Percentiles rank a stretch among this genome's conserved stretches.
phyloP scores from a whole-genome alignment of 2,888 invertebrate genomes.

The Troglohyphantes excavatus region DNA sequence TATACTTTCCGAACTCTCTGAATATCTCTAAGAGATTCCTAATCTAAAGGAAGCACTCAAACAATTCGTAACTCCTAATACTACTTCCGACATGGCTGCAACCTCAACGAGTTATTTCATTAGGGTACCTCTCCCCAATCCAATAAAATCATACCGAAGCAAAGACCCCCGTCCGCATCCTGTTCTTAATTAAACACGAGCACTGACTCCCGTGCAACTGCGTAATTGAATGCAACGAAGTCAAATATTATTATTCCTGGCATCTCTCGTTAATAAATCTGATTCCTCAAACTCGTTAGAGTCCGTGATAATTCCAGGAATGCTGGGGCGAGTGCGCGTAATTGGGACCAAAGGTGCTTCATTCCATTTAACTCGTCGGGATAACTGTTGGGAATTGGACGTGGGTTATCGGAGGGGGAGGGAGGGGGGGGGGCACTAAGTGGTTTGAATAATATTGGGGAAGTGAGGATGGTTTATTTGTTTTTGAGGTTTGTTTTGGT shows the following conservation, averaged over 20 bases:
- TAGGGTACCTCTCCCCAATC: background rate
- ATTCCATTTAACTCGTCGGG: slow-evolving; percentile 17
- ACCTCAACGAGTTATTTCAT: too few relatives aligned
- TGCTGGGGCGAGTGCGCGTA: slow-evolving; percentile 6
- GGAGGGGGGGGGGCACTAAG: too few relatives aligned
- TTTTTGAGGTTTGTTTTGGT: too few relatives aligned
- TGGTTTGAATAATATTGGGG: too few relatives aligned
- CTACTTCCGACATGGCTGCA: too few relatives aligned
- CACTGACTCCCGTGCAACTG: background rate
- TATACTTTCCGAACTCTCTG: too few relatives aligned
- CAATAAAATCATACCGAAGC: background rate
- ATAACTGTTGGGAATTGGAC: slow-evolving; percentile 11
- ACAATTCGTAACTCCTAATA: too few relatives aligned
- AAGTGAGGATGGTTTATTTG: too few relatives aligned
- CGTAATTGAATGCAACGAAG: slow-evolving; percentile 32
- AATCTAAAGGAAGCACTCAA: too few relatives aligned
- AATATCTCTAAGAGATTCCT: too few relatives aligned
- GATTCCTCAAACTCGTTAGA: slow-evolving; percentile 16
- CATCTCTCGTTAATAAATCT: slow-evolving; percentile 11
- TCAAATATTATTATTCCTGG: slow-evolving; percentile 33
- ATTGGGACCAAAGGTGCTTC: background rate
- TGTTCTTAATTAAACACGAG: slow-evolving; percentile 13
- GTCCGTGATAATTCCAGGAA: slow-evolving; percentile 19
- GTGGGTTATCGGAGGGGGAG: background rate
- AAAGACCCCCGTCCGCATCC: background rate